Evolutionary conservation across 2,888 invertebrate species (phyloP), one percentile per base, ranked within the genome.

Genomic region (Drosophila mulleri): DNA sequence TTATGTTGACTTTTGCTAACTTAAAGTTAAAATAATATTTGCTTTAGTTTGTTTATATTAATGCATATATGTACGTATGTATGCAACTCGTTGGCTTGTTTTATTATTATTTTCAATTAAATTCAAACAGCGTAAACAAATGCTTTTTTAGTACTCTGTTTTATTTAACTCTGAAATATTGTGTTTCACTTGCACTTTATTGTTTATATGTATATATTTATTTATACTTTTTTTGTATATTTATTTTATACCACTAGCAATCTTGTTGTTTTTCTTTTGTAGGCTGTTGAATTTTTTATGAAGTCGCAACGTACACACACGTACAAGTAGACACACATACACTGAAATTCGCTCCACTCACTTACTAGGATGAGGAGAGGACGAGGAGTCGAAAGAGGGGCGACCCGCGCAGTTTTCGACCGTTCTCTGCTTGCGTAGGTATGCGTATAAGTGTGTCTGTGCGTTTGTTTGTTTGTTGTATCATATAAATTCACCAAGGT

Each of bases 221-320:
- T 78, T 71, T 78, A 68, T 75, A 62, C 39, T 39, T 29, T 60
- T 26, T 42, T 60, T 59, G 16, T 26, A 39, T 57, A 54, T 65
- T 54, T 63, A 61, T 53, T 47, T 63, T 62, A 60, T 68, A 8
- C 50, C 54, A 45, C 53, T 64, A 42, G 63, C 48, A 61, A 60
- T 73, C 45, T 65, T 53, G 54, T 72, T 72, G 64, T 74, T 73
- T 64, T 74, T 79, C 53, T 65, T 77, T 66, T 58, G 81, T 83
- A 76, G 73, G 69, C 67, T 75, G 74, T 84, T 84, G 74, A 84
- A 83, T 87, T 72, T 84, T 87, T 80, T 80, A 84, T 85, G 77
- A 85, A 83, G 72, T 75, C 67, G 63, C 68, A 59, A 72, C 70
- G 44, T 47, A 60, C 74, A 69, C 68, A 20, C 42, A 54, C 7